Percentiles rank a stretch among this genome's conserved stretches.
Evolutionary conservation across 2,797 vertebrate species (phyloP).

Genomic region (Carduelis carduelis): DNA sequence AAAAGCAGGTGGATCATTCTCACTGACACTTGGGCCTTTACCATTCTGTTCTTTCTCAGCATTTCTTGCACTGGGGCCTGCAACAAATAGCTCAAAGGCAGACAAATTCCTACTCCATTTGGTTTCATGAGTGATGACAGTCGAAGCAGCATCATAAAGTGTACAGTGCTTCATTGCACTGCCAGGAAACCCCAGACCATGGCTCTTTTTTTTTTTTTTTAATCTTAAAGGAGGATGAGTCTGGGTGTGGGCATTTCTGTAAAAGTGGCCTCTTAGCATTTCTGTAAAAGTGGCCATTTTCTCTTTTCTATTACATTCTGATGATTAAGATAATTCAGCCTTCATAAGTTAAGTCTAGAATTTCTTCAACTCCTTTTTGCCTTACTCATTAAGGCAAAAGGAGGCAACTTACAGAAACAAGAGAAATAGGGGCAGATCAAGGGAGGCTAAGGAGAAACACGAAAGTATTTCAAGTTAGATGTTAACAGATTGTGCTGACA

Average conservation of each 20-base stretch:
- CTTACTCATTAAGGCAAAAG: neutral
- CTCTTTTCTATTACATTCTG: neutral
- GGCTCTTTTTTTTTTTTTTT: neutral
- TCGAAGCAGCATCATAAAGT: neutral
- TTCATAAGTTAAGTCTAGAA: neutral
- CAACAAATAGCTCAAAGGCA: neutral
- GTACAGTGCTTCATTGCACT: neutral
- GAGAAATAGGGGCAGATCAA: neutral
- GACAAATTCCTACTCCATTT: neutral
- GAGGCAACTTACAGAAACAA: neutral
- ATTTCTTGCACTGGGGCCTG: neutral
- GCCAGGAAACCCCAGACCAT: neutral
- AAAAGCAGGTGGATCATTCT: neutral
- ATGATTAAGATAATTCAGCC: neutral
- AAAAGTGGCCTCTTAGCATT: neutral
- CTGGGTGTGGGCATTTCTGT: neutral
- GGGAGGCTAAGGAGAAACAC: neutral
- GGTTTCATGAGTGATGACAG: neutral
- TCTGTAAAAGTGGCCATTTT: neutral
- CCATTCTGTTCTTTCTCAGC: neutral
- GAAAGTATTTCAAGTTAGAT: neutral
- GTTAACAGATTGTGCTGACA: neutral
- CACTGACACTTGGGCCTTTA: neutral
- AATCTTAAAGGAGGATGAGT: neutral
- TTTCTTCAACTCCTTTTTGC: neutral